Percentiles rank a stretch among this genome's conserved stretches.
Conservation (phyloP, 2,113 vertebrate genomes). For the Axis porcinus region DNA sequence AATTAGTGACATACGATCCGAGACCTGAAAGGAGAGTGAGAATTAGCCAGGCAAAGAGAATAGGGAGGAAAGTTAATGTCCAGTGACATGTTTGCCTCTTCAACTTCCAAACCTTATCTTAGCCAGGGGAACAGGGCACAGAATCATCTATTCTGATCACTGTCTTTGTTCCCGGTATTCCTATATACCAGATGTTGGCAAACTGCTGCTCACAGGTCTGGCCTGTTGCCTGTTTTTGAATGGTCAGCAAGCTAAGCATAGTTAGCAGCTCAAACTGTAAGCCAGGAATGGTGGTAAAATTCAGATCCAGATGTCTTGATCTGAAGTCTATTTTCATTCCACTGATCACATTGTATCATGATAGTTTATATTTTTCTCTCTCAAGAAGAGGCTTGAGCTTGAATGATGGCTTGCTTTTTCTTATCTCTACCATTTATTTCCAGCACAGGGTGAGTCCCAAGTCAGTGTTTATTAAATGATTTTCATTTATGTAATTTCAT, state of each 20-base stretch:
- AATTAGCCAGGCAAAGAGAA: background rate
- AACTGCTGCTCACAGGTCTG: background rate
- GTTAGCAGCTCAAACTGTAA: background rate
- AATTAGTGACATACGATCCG: background rate
- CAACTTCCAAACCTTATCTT: background rate
- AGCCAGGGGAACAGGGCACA: background rate
- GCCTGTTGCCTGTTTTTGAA: background rate
- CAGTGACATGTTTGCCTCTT: background rate
- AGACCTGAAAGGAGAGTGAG: background rate
- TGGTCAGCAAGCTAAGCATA: background rate
- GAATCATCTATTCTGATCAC: background rate
- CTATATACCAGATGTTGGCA: background rate
- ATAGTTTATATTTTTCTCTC: background rate
- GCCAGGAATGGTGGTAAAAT: background rate
- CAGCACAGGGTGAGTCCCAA: background rate
- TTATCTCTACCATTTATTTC: background rate
- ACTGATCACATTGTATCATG: background rate
- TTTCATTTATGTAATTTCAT: background rate
- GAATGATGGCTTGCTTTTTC: background rate
- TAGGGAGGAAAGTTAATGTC: background rate
- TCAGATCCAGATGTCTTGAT: background rate
- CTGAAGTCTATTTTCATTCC: background rate
- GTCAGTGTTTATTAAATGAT: background rate
- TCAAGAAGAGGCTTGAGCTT: background rate
- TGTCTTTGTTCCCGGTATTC: background rate